Evolutionary conservation across 2,113 vertebrate genomes (phyloP).

Genomic region (Sula dactylatra): DNA sequence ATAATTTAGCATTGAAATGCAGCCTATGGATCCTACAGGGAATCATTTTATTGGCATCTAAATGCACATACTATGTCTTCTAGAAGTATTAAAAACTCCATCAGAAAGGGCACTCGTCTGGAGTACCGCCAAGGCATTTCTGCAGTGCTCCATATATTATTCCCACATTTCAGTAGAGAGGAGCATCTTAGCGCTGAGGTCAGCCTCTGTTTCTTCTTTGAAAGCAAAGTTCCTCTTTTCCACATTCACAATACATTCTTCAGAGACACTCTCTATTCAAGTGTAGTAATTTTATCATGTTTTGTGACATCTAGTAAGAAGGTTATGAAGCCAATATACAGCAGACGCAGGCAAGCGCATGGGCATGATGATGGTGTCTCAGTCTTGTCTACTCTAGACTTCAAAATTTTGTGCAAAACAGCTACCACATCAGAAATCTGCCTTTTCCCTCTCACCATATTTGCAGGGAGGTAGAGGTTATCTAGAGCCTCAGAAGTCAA

Average conservation of each 20-base stretch:
- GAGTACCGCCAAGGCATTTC: background rate
- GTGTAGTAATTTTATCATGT: background rate
- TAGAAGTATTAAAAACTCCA: conserved; percentile 35
- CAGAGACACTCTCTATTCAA: background rate
- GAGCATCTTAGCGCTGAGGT: background rate
- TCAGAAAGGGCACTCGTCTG: background rate
- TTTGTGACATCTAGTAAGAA: background rate
- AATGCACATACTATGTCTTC: conserved; percentile 1
- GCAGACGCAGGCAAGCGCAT: background rate
- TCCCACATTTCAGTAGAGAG: background rate
- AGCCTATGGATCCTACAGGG: background rate
- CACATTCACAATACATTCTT: background rate
- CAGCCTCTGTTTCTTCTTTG: background rate
- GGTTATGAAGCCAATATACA: background rate
- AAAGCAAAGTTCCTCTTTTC: background rate
- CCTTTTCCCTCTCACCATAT: background rate
- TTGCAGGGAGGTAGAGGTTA: background rate
- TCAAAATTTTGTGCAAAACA: background rate
- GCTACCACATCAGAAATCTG: background rate
- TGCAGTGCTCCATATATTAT: background rate
- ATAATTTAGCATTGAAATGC: background rate
- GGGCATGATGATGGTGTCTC: background rate
- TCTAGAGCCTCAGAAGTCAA: background rate
- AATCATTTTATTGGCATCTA: conserved; percentile 29
- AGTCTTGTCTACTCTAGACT: background rate